phyloP scores from a whole-genome alignment of 1,140 invertebrate genomes.

The Brevipalpus yothersi region DNA sequence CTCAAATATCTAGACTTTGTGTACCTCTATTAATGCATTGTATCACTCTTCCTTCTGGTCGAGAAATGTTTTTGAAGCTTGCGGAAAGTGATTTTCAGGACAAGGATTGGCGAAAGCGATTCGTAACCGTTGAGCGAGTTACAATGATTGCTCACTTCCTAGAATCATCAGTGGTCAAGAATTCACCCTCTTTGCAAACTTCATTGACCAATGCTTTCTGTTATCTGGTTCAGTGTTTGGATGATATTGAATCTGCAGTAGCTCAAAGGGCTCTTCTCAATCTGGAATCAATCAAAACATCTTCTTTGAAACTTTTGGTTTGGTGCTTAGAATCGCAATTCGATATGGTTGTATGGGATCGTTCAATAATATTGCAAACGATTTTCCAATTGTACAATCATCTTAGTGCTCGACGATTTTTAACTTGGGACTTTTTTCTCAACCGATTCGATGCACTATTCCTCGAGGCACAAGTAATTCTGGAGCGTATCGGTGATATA shows the following conservation, averaged over 20 bases:
- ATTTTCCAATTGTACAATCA: constrained; percentile 83
- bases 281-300: constrained; percentile 76
- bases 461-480: constrained; percentile 72
- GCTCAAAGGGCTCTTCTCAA: constrained; percentile 77
- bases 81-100: constrained; percentile 80
- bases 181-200: constrained; percentile 62
- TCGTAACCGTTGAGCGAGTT: constrained; percentile 76
- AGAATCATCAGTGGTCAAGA: constrained; percentile 58
- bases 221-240: constrained; percentile 80
- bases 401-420: constrained; percentile 60
- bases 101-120: constrained; percentile 60
- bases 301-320: constrained; percentile 29
- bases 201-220: constrained; percentile 86
- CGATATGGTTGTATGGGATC: constrained; percentile 76
- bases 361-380: constrained; percentile 88
- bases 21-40: constrained; percentile 82
- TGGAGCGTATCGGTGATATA: constrained; percentile 53
- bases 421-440: constrained; percentile 94
- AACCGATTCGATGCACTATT: constrained; percentile 88
- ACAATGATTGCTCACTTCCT: constrained; percentile 75
- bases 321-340: constrained; percentile 76
- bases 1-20: constrained; percentile 64
- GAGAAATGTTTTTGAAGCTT: constrained; percentile 79
- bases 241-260: constrained; percentile 80
- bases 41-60: constrained; percentile 67